These are phyloP conservation scores for Phylloscopus whistleri DNA, from an alignment of 2,113 vertebrate genomes.

Conservation along the genomic window DNA sequence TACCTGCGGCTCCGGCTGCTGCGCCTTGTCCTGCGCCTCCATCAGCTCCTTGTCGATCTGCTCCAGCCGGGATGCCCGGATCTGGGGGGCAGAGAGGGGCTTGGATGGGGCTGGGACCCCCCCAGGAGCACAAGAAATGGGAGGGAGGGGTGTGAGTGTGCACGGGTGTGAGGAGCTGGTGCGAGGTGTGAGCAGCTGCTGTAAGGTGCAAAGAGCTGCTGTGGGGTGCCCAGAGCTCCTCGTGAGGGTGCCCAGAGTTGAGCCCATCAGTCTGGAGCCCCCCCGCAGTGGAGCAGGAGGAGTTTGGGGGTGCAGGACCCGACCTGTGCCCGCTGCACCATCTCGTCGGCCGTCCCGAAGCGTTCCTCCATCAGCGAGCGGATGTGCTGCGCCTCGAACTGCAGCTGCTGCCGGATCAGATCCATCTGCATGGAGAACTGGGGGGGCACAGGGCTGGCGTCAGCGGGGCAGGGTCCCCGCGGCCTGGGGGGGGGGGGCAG, in stretches of 20 bases:
- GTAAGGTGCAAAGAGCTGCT: rapidly evolving
- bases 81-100: slow-evolving; percentile 52
- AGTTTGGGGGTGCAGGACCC: not conserved
- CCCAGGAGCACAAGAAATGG: not conserved
- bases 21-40: slow-evolving; percentile 77
- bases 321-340: slow-evolving; percentile 91
- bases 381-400: slow-evolving; percentile 92
- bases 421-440: slow-evolving; percentile 98
- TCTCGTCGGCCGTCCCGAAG: slow-evolving; percentile 88
- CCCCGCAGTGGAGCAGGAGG: not conserved
- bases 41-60: slow-evolving; percentile 93
- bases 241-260: too few relatives aligned
- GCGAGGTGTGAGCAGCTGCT: not conserved
- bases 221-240: too few relatives aligned
- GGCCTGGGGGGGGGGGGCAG: rapidly evolving
- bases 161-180: too few relatives aligned
- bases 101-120: not conserved
- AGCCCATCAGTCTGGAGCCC: too few relatives aligned
- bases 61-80: slow-evolving; percentile 88
- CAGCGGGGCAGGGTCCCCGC: not conserved
- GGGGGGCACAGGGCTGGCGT: not conserved
- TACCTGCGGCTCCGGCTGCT: slow-evolving; percentile 73
- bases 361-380: slow-evolving; percentile 91
- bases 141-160: not conserved
- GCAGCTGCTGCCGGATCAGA: slow-evolving; percentile 92